These are phyloP conservation scores for Dolomedes plantarius DNA, from an alignment of 2,888 invertebrate genomes.

Conservation along the genomic window DNA sequence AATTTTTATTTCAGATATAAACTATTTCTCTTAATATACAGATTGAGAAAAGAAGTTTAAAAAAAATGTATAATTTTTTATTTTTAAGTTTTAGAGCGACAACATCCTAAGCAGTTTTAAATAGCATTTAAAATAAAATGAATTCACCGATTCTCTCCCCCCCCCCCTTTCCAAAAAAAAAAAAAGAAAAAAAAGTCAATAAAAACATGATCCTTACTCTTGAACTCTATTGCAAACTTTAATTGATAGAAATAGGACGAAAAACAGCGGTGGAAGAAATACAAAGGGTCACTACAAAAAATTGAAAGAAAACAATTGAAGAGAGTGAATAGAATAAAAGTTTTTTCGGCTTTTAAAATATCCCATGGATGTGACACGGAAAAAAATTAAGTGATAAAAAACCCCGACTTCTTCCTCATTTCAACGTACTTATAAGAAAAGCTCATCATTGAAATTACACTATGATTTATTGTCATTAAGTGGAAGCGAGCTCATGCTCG, in stretches of 20 bases:
- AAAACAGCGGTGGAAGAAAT: slow-evolving; percentile 9
- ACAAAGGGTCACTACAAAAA: slow-evolving; percentile 33
- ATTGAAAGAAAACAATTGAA: slow-evolving; percentile 48
- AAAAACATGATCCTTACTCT: background rate
- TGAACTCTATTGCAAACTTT: slow-evolving; percentile 21
- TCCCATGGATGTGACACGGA: slow-evolving; percentile 56
- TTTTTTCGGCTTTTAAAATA: slow-evolving; percentile 50
- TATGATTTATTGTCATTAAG: slow-evolving; percentile 64
- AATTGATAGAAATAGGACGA: slow-evolving; percentile 13
- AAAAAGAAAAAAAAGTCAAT: background rate
- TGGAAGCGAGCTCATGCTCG: slow-evolving; percentile 46
- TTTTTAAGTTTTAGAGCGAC: too few relatives aligned
- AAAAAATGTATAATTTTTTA: too few relatives aligned
- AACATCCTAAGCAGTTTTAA: too few relatives aligned
- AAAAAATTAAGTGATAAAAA: slow-evolving; percentile 56
- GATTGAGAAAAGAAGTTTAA: too few relatives aligned
- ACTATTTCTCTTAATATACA: too few relatives aligned
- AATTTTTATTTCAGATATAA: too few relatives aligned
- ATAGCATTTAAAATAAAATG: background rate
- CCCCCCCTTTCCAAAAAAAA: too few relatives aligned
- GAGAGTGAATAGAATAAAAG: slow-evolving; percentile 29
- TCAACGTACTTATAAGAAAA: slow-evolving; percentile 57
- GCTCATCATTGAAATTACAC: slow-evolving; percentile 65
- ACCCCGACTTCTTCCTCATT: slow-evolving; percentile 42
- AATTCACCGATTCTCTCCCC: background rate